Evolutionary conservation across 2,888 invertebrate species (phyloP), one percentile per base, ranked within the genome.

Genomic region (Clepsis dumicolana): DNA sequence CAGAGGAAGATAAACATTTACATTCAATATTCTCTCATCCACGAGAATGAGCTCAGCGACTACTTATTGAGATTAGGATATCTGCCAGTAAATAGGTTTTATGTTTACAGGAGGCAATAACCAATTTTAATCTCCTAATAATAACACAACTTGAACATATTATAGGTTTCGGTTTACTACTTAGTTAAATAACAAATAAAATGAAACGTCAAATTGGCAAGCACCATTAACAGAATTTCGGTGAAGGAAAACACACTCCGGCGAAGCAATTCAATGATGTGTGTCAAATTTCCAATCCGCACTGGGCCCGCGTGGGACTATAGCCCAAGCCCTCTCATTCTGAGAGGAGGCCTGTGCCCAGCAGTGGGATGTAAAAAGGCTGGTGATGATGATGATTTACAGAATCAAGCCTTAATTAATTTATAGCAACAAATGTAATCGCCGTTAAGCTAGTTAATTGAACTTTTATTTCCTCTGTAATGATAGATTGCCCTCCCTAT

Each of bases 11-110:
- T 64, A 73, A 72, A 72, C 78, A 79, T 81, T 80, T 79, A 79
- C 77, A 77, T 83, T 79, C 72, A 75, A 77, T 79, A 77, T 80
- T 79, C 74, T 73, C 74, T 78, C 77, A 79, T 74, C 74, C 72
- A 75, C 73, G 66, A 72, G 75, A 75, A 75, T 74, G 70, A 57
- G 72, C 62, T 69, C 60, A 68, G 71, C 77, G 74, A 64, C 66
- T 59, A 76, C 74, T 76, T 75, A 75, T 73, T 75, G 73, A 74
- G 74, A 77, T 69, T 73, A 52, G 25, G n/a, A 25, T 62, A 25
- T 38, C 50, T 25, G 29, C 27, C 50, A 29, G 52, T 59, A 63
- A 53, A 59, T 35, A 44, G 63, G 57, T 64, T 53, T 59, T 64
- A 14, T 32, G 18, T 38, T 18, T 18, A 48, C 48, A 3, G 3